These are phyloP conservation scores for Clarias platycephalus DNA, from an alignment of 2,797 vertebrate species.

Conservation along the genomic window DNA sequence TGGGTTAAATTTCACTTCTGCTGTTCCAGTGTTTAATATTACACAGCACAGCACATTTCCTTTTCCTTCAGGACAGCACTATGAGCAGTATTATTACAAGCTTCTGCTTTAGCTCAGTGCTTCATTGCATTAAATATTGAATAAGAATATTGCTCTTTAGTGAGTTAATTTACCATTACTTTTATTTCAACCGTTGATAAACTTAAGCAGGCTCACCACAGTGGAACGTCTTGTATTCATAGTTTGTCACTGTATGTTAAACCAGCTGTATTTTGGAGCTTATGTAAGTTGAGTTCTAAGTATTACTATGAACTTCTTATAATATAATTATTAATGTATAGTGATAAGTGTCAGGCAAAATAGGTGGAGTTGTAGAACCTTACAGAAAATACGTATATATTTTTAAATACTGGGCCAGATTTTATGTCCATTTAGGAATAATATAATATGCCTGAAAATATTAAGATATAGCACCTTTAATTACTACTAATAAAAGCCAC, in stretches of 20 bases:
- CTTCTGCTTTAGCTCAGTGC: neutral
- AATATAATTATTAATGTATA: neutral
- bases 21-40: neutral
- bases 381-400: neutral
- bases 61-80: conserved; percentile 6
- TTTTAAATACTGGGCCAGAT: neutral
- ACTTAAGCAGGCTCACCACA: neutral
- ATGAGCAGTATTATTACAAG: neutral
- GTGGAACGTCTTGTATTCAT: neutral
- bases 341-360: no score
- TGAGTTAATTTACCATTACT: neutral
- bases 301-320: neutral
- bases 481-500: neutral
- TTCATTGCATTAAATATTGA: conserved; percentile 1
- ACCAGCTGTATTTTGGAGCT: neutral
- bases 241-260: neutral
- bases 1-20: neutral
- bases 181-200: neutral
- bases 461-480: neutral
- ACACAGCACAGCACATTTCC: conserved; percentile 1
- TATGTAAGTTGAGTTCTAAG: neutral
- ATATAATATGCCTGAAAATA: neutral
- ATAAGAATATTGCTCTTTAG: neutral
- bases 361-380: neutral
- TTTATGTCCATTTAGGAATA: neutral